phyloP scores from a whole-genome alignment of 2,888 invertebrate species.

The Notodonta dromedarius region DNA sequence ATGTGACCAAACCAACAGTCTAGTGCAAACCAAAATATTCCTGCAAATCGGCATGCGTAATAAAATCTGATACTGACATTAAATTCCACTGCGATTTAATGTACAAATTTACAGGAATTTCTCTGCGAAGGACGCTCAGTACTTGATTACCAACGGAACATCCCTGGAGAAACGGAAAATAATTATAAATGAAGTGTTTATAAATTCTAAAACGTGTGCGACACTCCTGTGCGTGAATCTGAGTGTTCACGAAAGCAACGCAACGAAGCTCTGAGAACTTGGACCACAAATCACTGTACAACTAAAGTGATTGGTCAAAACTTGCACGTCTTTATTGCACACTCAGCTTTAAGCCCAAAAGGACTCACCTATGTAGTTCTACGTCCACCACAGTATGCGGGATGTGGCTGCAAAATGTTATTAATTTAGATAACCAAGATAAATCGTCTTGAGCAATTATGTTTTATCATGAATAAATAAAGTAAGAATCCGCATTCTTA shows the following conservation, averaged over 20 bases:
- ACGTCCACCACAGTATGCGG: slow-evolving; percentile 28
- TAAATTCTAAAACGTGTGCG: not conserved
- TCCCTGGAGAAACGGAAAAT: slow-evolving; percentile 21
- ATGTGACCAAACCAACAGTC: no score
- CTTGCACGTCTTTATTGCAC: slow-evolving; percentile 14
- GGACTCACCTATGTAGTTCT: slow-evolving; percentile 42
- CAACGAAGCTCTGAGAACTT: not conserved
- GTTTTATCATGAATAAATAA: no score
- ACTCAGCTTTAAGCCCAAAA: slow-evolving; percentile 7
- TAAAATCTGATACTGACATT: slow-evolving; percentile 22
- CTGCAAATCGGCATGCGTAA: slow-evolving; percentile 4
- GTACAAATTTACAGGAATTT: slow-evolving; percentile 18
- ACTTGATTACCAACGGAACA: slow-evolving; percentile 29
- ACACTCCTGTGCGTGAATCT: not conserved
- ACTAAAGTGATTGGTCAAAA: no score
- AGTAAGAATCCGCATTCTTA: no score
- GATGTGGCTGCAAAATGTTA: slow-evolving; percentile 33
- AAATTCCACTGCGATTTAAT: slow-evolving; percentile 27
- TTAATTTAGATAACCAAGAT: not conserved
- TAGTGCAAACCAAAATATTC: not conserved
- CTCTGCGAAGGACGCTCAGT: slow-evolving; percentile 14
- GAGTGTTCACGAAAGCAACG: no score
- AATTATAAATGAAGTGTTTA: not conserved
- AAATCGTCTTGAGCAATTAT: not conserved
- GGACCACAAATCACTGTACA: no score